Percentiles rank a stretch among this genome's conserved stretches.
Conservation (phyloP, 2,888 invertebrate species). For the Tipula confusa region DNA sequence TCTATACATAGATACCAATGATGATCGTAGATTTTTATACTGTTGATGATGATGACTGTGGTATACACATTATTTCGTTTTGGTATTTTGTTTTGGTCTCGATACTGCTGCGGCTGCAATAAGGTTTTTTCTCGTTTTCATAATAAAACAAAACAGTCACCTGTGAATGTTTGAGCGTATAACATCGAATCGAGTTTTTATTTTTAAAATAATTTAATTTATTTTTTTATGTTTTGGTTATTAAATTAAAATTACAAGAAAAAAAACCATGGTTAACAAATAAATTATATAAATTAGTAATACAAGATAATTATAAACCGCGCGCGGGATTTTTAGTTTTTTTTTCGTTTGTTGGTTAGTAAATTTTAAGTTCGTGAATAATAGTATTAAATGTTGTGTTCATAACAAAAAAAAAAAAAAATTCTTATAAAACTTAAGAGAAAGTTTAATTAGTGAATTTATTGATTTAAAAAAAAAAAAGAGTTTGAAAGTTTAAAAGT, state of each 20-base stretch:
- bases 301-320: not conserved
- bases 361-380: not conserved
- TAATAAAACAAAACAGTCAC: conserved; percentile 35
- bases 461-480: not conserved
- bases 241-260: not conserved
- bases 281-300: not conserved
- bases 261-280: not conserved
- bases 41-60: conserved; percentile 8
- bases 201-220: not conserved
- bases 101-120: conserved; percentile 31
- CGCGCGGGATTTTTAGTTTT: not conserved
- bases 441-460: not conserved
- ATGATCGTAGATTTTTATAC: not conserved
- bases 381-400: not conserved
- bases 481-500: not conserved
- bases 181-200: conserved; percentile 33
- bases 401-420: not conserved
- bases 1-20: not conserved
- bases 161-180: conserved; percentile 36
- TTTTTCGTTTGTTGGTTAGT: not conserved
- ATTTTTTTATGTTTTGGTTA: not conserved
- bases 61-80: not conserved
- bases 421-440: not conserved
- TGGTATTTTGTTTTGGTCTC: conserved; percentile 31
- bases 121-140: conserved; percentile 26